These are phyloP conservation scores for Acanthiza pusilla DNA, from an alignment of 2,797 vertebrate species.

Conservation along the genomic window DNA sequence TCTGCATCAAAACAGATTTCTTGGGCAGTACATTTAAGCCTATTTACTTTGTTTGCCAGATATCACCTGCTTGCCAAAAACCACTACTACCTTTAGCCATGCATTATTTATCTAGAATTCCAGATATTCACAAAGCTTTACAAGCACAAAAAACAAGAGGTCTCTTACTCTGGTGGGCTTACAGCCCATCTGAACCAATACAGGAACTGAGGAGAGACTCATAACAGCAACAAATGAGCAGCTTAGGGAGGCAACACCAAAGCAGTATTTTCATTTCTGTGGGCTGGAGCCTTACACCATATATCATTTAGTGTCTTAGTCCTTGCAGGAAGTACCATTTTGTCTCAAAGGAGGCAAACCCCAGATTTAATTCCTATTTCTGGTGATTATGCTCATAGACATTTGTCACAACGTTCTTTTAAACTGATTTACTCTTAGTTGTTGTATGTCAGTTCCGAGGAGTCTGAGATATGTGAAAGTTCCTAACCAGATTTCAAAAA, in stretches of 20 bases:
- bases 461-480: not conserved
- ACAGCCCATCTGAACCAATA: not conserved
- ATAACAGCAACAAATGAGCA: not conserved
- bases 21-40: not conserved
- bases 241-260: not conserved
- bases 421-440: not conserved
- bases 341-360: not conserved
- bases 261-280: not conserved
- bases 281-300: not conserved
- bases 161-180: not conserved
- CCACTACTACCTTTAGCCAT: not conserved
- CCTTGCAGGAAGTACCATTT: not conserved
- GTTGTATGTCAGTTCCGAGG: accelerated
- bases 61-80: not conserved
- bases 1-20: not conserved
- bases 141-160: not conserved
- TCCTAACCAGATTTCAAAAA: not conserved
- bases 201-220: not conserved
- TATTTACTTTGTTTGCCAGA: not conserved
- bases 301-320: not conserved
- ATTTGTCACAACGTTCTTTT: not conserved
- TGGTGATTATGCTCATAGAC: not conserved
- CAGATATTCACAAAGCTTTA: not conserved
- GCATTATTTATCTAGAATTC: not conserved
- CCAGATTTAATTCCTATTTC: not conserved